A percentile compares a stretch with the other conserved stretches of the same genome.
phyloP scores from a whole-genome alignment of 2,797 vertebrate species.

The Potorous gilbertii region DNA sequence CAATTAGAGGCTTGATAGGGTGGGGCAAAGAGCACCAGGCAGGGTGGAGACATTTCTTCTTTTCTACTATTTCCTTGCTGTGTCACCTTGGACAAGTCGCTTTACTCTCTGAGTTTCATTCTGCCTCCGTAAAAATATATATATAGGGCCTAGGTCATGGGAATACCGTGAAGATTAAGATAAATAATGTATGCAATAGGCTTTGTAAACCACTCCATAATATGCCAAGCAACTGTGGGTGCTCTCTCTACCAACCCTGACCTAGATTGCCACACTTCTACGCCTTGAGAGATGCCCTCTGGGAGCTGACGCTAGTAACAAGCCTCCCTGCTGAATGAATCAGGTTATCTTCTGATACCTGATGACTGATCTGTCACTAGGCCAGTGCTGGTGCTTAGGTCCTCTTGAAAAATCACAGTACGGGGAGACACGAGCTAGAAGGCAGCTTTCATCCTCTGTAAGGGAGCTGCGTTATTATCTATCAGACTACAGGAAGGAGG shows the following conservation, averaged over 20 bases:
- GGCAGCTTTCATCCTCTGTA: background rate
- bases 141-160: background rate
- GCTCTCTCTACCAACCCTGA: background rate
- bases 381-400: background rate
- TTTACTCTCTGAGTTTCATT: background rate
- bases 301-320: background rate
- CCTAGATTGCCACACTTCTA: background rate
- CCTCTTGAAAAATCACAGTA: background rate
- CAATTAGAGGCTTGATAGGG: background rate
- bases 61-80: background rate
- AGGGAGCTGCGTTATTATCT: background rate
- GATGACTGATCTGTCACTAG: background rate
- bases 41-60: background rate
- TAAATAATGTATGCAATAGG: background rate
- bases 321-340: background rate
- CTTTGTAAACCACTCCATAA: background rate
- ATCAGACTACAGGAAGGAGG: background rate
- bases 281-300: background rate
- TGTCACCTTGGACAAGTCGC: background rate
- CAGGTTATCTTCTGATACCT: background rate
- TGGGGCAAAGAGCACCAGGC: background rate
- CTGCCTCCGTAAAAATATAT: background rate
- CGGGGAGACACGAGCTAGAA: background rate
- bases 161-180: background rate
- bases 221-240: background rate